A percentile compares a stretch with the other conserved stretches of the same genome.
Conservation (phyloP, 1,140 invertebrate species). For the Nephotettix cincticeps region DNA sequence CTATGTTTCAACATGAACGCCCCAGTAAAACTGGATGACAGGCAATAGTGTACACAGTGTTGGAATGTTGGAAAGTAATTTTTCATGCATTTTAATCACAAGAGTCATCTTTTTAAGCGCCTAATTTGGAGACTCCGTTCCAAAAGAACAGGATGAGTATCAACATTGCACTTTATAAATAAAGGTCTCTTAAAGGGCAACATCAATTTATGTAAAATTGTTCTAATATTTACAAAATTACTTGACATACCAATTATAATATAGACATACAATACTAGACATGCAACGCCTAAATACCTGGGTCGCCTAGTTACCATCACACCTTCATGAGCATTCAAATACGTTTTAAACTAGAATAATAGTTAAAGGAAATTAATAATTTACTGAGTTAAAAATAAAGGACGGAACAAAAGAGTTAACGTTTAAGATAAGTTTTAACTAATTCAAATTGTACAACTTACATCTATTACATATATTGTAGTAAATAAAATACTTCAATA, state of each 20-base stretch:
- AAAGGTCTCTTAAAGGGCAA: neutral
- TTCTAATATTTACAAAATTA: slow-evolving; percentile 17
- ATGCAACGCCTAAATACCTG: neutral
- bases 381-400: slow-evolving; percentile 3
- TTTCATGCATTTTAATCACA: too few relatives aligned
- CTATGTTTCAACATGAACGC: too few relatives aligned
- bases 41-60: too few relatives aligned
- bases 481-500: neutral
- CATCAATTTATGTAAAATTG: slow-evolving; percentile 8
- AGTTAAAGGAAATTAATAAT: neutral
- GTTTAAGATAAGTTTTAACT: neutral
- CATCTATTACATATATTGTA: neutral
- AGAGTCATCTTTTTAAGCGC: too few relatives aligned
- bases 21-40: too few relatives aligned
- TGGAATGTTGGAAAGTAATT: too few relatives aligned
- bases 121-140: too few relatives aligned
- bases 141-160: neutral
- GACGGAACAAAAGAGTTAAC: slow-evolving; percentile 9
- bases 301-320: slow-evolving; percentile 17
- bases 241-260: neutral
- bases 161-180: neutral
- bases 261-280: neutral
- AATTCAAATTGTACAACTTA: neutral
- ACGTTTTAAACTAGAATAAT: slow-evolving; percentile 1
- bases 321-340: slow-evolving; percentile 22